Conservation (phyloP, 1,140 invertebrate species). For the Leptonema lineaticorne region DNA sequence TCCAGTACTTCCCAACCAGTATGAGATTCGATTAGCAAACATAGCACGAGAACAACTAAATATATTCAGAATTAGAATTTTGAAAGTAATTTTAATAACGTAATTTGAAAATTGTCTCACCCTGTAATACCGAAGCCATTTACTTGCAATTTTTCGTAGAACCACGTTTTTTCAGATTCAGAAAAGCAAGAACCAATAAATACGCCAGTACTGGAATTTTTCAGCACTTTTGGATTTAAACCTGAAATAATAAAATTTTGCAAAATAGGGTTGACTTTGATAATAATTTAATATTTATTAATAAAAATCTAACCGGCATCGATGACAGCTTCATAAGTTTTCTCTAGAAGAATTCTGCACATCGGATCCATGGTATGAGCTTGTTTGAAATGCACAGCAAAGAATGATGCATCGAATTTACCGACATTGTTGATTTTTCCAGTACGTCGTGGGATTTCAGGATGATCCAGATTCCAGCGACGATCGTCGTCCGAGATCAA, state of each 20-base stretch:
- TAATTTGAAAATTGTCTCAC: conserved; percentile 48
- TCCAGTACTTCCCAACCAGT: conserved; percentile 67
- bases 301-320: conserved; percentile 77
- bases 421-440: conserved; percentile 78
- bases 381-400: conserved; percentile 79
- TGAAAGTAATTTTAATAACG: background rate
- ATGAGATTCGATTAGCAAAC: conserved; percentile 87
- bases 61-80: background rate
- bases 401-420: conserved; percentile 84
- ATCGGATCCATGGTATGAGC: conserved; percentile 88
- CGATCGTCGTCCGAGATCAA: conserved; percentile 75
- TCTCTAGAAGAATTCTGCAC: conserved; percentile 80
- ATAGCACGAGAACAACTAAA: conserved; percentile 80
- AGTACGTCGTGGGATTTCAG: conserved; percentile 69
- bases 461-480: conserved; percentile 71
- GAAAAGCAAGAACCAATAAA: conserved; percentile 80
- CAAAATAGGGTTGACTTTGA: background rate
- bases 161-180: conserved; percentile 71
- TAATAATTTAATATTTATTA: background rate
- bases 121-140: conserved; percentile 69
- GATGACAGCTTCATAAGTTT: conserved; percentile 82
- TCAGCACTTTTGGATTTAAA: conserved; percentile 59
- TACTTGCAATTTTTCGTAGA: conserved; percentile 67
- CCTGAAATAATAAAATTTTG: conserved; percentile 59
- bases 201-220: conserved; percentile 76